Evolutionary conservation across 2,888 invertebrate genomes (phyloP).

Genomic region (Pachymerium ferrugineum): DNA sequence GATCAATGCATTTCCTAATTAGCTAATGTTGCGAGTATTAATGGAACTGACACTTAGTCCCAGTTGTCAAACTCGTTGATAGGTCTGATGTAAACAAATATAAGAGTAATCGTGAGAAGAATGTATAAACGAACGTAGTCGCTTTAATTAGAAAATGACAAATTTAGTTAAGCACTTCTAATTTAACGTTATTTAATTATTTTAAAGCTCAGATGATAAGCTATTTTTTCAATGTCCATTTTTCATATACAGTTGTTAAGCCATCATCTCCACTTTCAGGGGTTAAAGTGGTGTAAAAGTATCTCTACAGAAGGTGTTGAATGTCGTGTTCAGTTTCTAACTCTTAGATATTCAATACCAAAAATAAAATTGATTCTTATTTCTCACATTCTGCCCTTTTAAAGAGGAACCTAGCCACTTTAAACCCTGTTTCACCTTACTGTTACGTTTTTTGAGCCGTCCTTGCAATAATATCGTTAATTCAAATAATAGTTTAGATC

Average conservation of each 20-base stretch:
- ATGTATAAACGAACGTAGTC: neutral
- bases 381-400: too few species aligned
- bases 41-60: neutral
- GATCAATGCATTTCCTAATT: constrained; percentile 18
- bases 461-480: constrained; percentile 1
- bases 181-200: neutral
- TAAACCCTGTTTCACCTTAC: neutral
- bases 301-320: neutral
- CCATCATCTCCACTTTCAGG: neutral
- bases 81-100: too few species aligned
- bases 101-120: too few species aligned
- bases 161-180: neutral
- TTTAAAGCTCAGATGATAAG: neutral
- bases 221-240: constrained; percentile 16
- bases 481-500: constrained; percentile 11
- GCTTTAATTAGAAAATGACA: neutral
- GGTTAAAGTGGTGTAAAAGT: neutral
- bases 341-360: too few species aligned
- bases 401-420: neutral
- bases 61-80: neutral
- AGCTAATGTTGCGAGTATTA: neutral
- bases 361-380: too few species aligned
- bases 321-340: too few species aligned
- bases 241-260: constrained; percentile 19
- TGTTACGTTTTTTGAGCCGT: neutral